Evolutionary conservation across 2,797 vertebrate species (phyloP).

Genomic region (Sitta carolinensis): DNA sequence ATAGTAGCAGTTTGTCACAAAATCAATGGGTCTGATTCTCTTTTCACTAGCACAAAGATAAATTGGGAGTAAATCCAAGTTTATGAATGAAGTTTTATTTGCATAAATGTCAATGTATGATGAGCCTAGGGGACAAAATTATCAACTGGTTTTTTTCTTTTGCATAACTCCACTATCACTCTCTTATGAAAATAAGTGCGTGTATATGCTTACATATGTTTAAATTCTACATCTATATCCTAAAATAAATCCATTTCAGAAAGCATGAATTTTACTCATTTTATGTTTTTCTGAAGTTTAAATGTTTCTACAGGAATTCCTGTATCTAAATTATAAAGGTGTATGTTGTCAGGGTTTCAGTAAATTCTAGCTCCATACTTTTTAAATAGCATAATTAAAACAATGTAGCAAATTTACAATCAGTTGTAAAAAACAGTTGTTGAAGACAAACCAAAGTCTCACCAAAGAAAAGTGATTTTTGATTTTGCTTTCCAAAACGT

Average conservation of each 20-base stretch:
- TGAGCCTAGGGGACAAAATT: background rate
- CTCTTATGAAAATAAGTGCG: background rate
- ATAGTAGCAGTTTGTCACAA: constrained; percentile 11
- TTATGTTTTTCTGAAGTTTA: background rate
- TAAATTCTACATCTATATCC: background rate
- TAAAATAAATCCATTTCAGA: background rate
- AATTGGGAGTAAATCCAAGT: background rate
- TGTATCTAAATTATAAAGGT: background rate
- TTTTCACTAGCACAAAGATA: background rate
- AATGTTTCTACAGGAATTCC: background rate
- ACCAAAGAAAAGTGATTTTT: background rate
- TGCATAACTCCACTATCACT: background rate
- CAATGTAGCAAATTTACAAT: background rate
- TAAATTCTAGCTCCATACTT: background rate
- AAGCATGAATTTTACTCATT: background rate
- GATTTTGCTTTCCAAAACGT: background rate
- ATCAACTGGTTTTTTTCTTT: background rate
- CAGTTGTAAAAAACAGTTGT: background rate
- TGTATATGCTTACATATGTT: background rate
- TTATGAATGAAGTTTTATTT: constrained; percentile 33
- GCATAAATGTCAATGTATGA: background rate
- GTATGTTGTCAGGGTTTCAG: background rate
- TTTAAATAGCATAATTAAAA: background rate
- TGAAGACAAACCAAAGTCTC: background rate
- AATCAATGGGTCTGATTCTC: constrained; percentile 11